Evolutionary conservation across 1,140 invertebrate genomes (phyloP), one percentile per base, ranked within the genome.

Genomic region (Ceratina japonica): DNA sequence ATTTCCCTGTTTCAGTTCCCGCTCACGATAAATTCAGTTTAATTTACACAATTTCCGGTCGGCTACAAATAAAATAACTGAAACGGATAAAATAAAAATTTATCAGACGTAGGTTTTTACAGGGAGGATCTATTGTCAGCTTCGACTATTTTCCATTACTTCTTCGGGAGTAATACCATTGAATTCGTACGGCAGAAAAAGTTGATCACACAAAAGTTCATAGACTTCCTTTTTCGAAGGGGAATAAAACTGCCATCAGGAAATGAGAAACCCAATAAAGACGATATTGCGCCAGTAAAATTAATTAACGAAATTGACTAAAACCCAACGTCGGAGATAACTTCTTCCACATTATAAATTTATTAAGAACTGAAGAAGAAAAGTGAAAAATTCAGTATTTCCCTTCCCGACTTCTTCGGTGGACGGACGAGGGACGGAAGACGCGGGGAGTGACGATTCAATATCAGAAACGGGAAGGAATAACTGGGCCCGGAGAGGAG

Each of bases 401-500:
- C 10, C 37, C 5, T 10, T 7, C 10, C 5, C n/a, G 12, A 5
- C 20, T n/a, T 18, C 5, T 37, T 1, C 18, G 2, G 22, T 16
- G 3, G 3, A 10, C 1, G 8, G n/a, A 44, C 16, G 8, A 15
- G 2, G n/a, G 10, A 44, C 37, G 37, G 10, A 44, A 10, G 10
- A 10, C 10, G 8, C 4, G 22, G 22, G 27, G 16, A 24, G 15
- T 52, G 22, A 59, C 54, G 64, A 69, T 70, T 76, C 52, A 76
- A 16, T 37, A 44, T 51, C 24, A 24, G 24, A 18, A 15, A 52
- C 20, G 18, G 18, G 66, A 61, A 44, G 51, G 75, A 70, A 76
- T n/a, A 76, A 76, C 70, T 76, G 54, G 75, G 70, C 10, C 37
- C 65, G 75, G 70, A 59, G 59, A 76, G 44, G 70, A 66, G 44